Conservation (phyloP, 2,797 vertebrate genomes). For the Eulemur mongoz region DNA sequence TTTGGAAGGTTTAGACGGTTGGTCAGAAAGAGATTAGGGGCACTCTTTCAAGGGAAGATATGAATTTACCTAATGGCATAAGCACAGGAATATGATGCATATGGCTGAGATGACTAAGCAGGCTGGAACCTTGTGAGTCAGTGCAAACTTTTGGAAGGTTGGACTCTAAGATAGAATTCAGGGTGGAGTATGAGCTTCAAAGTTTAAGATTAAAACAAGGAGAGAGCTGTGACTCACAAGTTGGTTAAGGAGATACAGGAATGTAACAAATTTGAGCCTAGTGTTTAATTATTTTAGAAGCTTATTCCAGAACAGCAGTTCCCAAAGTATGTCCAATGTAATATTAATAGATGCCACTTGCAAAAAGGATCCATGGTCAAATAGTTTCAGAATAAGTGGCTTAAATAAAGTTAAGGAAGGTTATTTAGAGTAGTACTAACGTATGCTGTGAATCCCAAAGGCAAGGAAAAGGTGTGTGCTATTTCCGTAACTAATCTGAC, state of each 20-base stretch:
- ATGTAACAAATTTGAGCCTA: background rate
- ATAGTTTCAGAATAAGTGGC: background rate
- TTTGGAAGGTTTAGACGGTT: background rate
- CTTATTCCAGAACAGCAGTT: slow-evolving; percentile 15
- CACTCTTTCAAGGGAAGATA: background rate
- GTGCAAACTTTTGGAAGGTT: background rate
- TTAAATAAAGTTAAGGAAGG: background rate
- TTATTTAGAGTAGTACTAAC: background rate
- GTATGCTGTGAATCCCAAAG: background rate
- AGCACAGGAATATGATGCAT: background rate
- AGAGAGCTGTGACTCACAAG: background rate
- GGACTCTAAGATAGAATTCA: slow-evolving; percentile 24
- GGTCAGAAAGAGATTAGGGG: background rate
- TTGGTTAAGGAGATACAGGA: background rate
- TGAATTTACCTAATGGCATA: background rate
- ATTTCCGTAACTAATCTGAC: background rate
- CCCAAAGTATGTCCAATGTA: background rate
- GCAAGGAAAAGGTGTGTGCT: background rate
- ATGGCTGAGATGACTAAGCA: background rate
- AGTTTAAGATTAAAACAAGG: slow-evolving; percentile 22
- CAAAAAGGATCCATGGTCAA: background rate
- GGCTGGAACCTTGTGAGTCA: background rate
- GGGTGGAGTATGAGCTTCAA: background rate
- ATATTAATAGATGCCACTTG: background rate
- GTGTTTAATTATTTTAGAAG: background rate